Percentiles rank a stretch among this genome's conserved stretches.
Evolutionary conservation across 2,797 vertebrate species (phyloP).

Genomic region (Notolabrus celidotus): DNA sequence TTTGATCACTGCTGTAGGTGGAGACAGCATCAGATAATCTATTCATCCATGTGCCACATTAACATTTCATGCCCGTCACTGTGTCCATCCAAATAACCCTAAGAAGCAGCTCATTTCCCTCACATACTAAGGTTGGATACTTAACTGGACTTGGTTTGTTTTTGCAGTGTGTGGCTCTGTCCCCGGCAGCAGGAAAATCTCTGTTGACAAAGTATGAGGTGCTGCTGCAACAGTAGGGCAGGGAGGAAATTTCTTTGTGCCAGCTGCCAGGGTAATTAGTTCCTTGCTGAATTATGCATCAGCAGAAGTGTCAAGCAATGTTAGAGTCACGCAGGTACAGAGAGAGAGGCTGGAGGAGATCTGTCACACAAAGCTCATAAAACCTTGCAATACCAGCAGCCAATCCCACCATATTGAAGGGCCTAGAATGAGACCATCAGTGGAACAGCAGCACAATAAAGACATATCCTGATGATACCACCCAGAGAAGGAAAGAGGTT

Average conservation of each 20-base stretch:
- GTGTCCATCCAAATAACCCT: constrained; percentile 38
- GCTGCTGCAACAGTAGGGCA: constrained; percentile 71
- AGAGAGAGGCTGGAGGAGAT: constrained; percentile 62
- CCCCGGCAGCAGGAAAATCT: constrained; percentile 71
- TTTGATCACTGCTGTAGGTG: constrained; percentile 45
- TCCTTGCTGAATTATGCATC: constrained; percentile 84
- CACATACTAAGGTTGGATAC: constrained; percentile 35
- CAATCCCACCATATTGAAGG: constrained; percentile 34
- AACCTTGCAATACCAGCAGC: constrained; percentile 44
- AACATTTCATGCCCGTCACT: constrained; percentile 26
- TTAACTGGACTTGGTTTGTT: constrained; percentile 60
- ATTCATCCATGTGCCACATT: constrained; percentile 35
- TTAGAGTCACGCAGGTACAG: constrained; percentile 76
- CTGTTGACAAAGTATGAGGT: constrained; percentile 72
- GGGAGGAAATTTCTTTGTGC: constrained; percentile 81
- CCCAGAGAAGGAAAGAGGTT: background rate
- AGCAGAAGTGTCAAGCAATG: constrained; percentile 77
- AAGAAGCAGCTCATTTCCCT: constrained; percentile 41
- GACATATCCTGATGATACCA: background rate
- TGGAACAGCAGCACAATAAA: constrained; percentile 30
- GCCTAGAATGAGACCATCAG: constrained; percentile 32
- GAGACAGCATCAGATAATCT: constrained; percentile 47
- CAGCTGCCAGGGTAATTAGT: constrained; percentile 84
- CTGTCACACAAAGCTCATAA: constrained; percentile 67
- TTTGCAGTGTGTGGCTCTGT: constrained; percentile 52